phyloP scores from a whole-genome alignment of 1,140 invertebrate genomes.

The Neotoxoptera formosana region DNA sequence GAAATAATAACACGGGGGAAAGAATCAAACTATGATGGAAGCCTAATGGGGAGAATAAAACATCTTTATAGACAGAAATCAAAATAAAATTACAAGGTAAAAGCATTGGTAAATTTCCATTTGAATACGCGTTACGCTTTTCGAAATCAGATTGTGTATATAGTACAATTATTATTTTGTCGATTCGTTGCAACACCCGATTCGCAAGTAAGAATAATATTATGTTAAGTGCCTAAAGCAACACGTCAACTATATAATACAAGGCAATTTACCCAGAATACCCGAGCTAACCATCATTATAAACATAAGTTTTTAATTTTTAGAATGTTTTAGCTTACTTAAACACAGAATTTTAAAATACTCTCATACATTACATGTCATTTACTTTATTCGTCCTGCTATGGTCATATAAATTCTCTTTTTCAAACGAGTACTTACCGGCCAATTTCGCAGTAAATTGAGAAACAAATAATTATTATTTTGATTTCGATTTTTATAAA shows the following conservation, averaged over 20 bases:
- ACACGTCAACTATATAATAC: background rate
- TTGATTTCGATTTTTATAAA: background rate
- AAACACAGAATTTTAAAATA: background rate
- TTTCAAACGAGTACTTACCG: background rate
- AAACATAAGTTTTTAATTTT: background rate
- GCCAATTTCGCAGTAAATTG: background rate
- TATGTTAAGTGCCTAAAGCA: background rate
- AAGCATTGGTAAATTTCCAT: background rate
- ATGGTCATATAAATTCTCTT: background rate
- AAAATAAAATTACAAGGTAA: background rate
- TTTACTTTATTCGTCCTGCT: too few species aligned
- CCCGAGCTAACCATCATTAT: background rate
- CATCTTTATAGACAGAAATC: background rate
- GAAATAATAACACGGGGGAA: background rate
- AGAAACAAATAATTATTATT: background rate
- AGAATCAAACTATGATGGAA: background rate
- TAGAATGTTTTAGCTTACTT: too few species aligned
- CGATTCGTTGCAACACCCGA: background rate
- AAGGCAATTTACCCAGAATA: background rate
- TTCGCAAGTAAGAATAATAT: background rate
- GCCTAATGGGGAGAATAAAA: background rate
- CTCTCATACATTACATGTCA: background rate
- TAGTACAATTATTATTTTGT: background rate
- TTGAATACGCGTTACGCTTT: background rate
- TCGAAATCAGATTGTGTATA: background rate